These are phyloP conservation scores for Ormyrus labotus DNA, from an alignment of 2,888 invertebrate species.

Conservation along the genomic window DNA sequence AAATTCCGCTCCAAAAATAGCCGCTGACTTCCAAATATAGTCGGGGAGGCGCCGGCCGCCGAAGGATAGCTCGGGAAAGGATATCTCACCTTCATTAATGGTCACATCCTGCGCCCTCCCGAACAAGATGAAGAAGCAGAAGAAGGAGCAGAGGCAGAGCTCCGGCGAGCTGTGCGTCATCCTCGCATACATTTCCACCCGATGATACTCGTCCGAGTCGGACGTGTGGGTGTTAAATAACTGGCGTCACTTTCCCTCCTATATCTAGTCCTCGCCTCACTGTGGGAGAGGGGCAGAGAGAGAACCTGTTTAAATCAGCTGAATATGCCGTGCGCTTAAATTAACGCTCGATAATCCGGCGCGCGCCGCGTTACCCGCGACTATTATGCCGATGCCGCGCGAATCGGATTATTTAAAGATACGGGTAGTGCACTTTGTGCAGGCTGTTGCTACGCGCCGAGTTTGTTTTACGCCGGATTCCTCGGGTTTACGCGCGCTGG, in stretches of 20 bases:
- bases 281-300: neutral
- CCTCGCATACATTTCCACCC: neutral
- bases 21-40: conserved; percentile 12
- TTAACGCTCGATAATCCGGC: too few relatives aligned
- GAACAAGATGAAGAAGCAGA: neutral
- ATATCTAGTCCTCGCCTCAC: neutral
- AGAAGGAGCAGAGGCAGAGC: conserved; percentile 3
- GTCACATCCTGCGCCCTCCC: conserved; percentile 38
- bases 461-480: too few relatives aligned
- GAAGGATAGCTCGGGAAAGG: neutral
- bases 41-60: neutral
- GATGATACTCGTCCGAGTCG: neutral
- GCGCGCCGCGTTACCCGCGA: too few relatives aligned
- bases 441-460: too few relatives aligned
- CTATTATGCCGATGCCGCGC: too few relatives aligned
- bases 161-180: conserved; percentile 18
- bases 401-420: too few relatives aligned
- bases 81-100: conserved; percentile 54
- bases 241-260: conserved; percentile 2
- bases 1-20: neutral
- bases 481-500: too few relatives aligned
- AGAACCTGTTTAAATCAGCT: neutral
- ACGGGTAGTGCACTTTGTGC: too few relatives aligned
- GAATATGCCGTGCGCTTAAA: neutral
- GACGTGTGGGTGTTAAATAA: conserved; percentile 10